Conservation (phyloP, 2,113 vertebrate species). For the Melanerpes aurifrons region DNA sequence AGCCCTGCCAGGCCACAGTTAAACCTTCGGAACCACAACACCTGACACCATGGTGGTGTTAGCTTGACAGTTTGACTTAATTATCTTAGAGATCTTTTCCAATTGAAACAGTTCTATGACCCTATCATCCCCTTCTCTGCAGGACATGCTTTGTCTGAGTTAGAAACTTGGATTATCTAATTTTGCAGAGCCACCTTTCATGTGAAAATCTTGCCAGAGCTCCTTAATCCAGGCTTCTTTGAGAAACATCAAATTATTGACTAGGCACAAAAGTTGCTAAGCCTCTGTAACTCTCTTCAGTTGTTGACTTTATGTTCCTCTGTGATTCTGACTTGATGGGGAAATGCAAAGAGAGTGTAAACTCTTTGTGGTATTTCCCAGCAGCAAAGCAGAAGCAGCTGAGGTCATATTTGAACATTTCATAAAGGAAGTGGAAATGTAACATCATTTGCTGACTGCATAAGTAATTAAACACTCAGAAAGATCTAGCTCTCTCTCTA, state of each 20-base stretch:
- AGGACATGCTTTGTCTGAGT: not conserved
- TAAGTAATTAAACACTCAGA: conserved; percentile 27
- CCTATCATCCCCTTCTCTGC: not conserved
- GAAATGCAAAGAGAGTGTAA: not conserved
- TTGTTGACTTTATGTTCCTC: conserved; percentile 9
- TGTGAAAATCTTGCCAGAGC: not conserved
- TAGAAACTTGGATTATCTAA: not conserved
- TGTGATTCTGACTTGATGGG: not conserved
- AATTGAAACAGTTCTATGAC: no score
- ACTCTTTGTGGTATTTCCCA: not conserved
- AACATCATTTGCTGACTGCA: not conserved
- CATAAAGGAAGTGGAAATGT: not conserved
- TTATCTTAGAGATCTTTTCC: no score
- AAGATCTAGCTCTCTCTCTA: not conserved
- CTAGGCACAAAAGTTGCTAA: conserved; percentile 8
- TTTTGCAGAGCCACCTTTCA: not conserved
- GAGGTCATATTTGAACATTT: not conserved
- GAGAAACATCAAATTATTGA: not conserved
- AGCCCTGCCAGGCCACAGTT: no score
- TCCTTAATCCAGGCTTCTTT: not conserved
- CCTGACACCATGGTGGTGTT: no score
- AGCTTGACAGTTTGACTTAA: no score
- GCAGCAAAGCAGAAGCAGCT: not conserved
- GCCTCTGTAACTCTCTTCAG: not conserved
- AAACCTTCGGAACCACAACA: no score